These are phyloP conservation scores for Lasaia peninsularis DNA, from an alignment of 1,140 invertebrate genomes.

Conservation along the genomic window DNA sequence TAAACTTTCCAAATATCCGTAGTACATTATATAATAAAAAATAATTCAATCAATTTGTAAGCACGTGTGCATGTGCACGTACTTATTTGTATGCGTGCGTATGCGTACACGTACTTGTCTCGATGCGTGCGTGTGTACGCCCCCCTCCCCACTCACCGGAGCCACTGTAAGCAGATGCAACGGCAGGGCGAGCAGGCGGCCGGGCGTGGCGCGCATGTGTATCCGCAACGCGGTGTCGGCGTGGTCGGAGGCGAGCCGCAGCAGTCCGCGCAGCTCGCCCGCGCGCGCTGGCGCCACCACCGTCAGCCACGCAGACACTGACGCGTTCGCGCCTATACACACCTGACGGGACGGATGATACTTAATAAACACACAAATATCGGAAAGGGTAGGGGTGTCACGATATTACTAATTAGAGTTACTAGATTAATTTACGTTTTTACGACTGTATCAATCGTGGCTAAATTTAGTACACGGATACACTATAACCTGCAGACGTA, in stretches of 20 bases:
- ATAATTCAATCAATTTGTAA: not conserved
- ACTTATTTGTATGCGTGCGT: not conserved
- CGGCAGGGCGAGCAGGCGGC: slow-evolving; percentile 30
- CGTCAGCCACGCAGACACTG: slow-evolving; percentile 37
- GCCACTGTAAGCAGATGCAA: slow-evolving; percentile 30
- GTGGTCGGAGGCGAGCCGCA: slow-evolving; percentile 27
- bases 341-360: slow-evolving; percentile 14
- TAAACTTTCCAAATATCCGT: not conserved
- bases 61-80: not conserved
- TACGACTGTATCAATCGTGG: too few relatives aligned
- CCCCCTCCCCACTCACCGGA: slow-evolving; percentile 24
- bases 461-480: too few relatives aligned
- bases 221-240: slow-evolving; percentile 25
- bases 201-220: slow-evolving; percentile 33
- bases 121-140: not conserved
- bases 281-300: slow-evolving; percentile 55
- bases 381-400: too few relatives aligned
- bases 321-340: slow-evolving; percentile 35
- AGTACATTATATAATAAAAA: not conserved
- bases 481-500: too few relatives aligned
- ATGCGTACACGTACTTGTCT: not conserved
- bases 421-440: too few relatives aligned
- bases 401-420: too few relatives aligned
- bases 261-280: slow-evolving; percentile 36
- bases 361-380: too few relatives aligned